Evolutionary conservation across 2,797 vertebrate species (phyloP).

Genomic region (Acropternis orthonyx): DNA sequence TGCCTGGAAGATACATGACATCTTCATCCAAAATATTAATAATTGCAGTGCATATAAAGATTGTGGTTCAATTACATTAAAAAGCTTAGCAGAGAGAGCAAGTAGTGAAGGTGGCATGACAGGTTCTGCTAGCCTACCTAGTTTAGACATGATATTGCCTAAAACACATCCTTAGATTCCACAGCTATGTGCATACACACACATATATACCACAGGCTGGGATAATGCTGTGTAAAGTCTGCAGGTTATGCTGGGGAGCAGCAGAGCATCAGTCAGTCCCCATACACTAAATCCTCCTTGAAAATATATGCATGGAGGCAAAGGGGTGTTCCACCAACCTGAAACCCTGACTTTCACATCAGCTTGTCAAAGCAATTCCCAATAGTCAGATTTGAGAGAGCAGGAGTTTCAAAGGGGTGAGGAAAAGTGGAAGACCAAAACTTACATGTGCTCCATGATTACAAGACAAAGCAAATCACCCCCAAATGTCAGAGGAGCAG

Average conservation of each 20-base stretch:
- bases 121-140: neutral
- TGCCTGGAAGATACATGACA: neutral
- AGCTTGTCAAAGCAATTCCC: neutral
- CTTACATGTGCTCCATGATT: neutral
- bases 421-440: neutral
- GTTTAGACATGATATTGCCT: neutral
- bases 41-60: neutral
- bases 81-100: neutral
- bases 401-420: neutral
- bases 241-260: neutral
- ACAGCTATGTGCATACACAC: neutral
- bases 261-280: neutral
- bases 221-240: neutral
- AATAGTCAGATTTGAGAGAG: neutral
- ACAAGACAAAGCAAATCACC: neutral
- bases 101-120: neutral
- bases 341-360: neutral
- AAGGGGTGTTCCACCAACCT: neutral
- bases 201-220: neutral
- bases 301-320: neutral
- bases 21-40: neutral
- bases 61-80: neutral
- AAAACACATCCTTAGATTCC: neutral
- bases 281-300: neutral
- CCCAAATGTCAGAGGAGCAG: neutral